These are phyloP conservation scores for Esox lucius DNA, from an alignment of 2,797 vertebrate species.

Conservation along the genomic window DNA sequence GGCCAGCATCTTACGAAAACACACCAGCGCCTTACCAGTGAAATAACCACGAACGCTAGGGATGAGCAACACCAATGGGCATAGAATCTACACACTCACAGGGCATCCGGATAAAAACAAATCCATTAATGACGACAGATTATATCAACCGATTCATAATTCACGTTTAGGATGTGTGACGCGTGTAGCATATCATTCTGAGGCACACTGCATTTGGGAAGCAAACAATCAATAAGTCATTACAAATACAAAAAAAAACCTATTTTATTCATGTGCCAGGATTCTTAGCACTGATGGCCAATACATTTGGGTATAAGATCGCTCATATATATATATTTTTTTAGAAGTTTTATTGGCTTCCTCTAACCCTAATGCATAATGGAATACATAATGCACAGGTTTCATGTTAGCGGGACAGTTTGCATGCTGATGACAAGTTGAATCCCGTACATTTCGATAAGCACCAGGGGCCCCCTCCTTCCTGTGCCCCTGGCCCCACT, in stretches of 20 bases:
- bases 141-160: neutral
- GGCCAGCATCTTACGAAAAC: neutral
- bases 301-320: neutral
- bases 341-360: neutral
- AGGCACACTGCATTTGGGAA: neutral
- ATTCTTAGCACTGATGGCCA: neutral
- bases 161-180: neutral
- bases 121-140: neutral
- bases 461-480: neutral
- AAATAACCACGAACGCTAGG: neutral
- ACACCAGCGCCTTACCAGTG: neutral
- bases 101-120: neutral
- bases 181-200: neutral
- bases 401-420: neutral
- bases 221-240: neutral
- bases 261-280: neutral
- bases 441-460: neutral
- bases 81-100: neutral
- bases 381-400: neutral
- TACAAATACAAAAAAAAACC: neutral
- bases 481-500: too few relatives aligned
- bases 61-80: neutral
- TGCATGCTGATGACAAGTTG: neutral
- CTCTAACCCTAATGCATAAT: neutral
- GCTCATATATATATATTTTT: neutral